Percentiles rank a stretch among this genome's conserved stretches.
phyloP scores from a whole-genome alignment of 2,888 invertebrate genomes.

The Epistrophe grossulariae region DNA sequence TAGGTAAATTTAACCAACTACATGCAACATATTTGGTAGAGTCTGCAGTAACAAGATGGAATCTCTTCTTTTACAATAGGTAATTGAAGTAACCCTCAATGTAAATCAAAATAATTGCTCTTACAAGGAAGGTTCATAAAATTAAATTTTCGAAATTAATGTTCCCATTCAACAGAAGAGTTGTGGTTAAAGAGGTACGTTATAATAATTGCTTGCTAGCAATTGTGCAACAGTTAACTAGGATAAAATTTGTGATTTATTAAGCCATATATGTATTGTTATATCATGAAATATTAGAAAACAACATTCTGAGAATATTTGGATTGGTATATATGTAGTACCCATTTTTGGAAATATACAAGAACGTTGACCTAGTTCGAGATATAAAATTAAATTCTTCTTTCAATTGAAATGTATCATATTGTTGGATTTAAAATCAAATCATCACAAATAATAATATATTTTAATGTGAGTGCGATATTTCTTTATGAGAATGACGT shows the following conservation, averaged over 20 bases:
- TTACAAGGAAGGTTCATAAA: neutral
- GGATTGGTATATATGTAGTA: no score
- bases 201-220: neutral
- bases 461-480: no score
- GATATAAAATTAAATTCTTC: neutral
- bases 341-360: no score
- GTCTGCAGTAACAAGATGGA: neutral
- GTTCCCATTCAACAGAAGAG: neutral
- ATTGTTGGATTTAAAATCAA: neutral
- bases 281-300: neutral
- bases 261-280: neutral
- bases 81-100: constrained; percentile 8
- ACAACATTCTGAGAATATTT: neutral
- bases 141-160: constrained; percentile 13
- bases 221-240: neutral
- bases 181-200: neutral
- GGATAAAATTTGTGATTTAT: neutral
- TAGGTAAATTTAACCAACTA: neutral
- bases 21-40: neutral
- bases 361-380: neutral
- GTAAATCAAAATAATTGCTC: constrained; percentile 28
- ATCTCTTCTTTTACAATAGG: constrained; percentile 6
- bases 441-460: no score
- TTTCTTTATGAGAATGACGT: no score
- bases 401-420: neutral